These are phyloP conservation scores for Congeria kusceri DNA, from an alignment of 2,888 invertebrate species.

Conservation along the genomic window DNA sequence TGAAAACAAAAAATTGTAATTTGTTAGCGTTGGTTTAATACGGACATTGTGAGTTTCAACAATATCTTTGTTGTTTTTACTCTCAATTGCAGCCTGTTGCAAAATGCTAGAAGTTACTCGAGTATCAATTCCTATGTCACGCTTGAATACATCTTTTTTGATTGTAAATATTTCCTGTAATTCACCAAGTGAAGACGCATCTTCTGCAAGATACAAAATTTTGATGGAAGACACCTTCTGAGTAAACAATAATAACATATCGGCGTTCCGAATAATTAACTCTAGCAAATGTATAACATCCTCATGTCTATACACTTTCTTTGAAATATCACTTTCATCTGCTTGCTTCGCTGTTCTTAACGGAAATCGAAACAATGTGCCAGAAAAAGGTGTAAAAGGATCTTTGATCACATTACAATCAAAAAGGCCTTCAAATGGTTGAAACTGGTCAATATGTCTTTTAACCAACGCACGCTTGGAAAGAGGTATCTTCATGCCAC, in stretches of 20 bases:
- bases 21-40: background rate
- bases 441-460: slow-evolving; percentile 72
- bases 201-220: slow-evolving; percentile 71
- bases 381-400: slow-evolving; percentile 56
- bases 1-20: too few species aligned
- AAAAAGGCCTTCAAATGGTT: slow-evolving; percentile 75
- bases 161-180: slow-evolving; percentile 10
- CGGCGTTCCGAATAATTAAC: slow-evolving; percentile 74
- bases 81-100: background rate
- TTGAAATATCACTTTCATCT: slow-evolving; percentile 75
- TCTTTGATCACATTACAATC: slow-evolving; percentile 59
- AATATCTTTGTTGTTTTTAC: background rate
- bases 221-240: slow-evolving; percentile 79
- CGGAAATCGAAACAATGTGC: slow-evolving; percentile 83
- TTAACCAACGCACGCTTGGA: slow-evolving; percentile 35
- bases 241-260: slow-evolving; percentile 81
- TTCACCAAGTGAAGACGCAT: background rate
- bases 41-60: background rate
- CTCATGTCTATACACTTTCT: slow-evolving; percentile 64
- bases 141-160: slow-evolving; percentile 7
- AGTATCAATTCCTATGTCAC: background rate
- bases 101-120: slow-evolving; percentile 6
- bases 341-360: slow-evolving; percentile 78
- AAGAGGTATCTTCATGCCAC: background rate
- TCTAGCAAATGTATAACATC: slow-evolving; percentile 75